A percentile compares a stretch with the other conserved stretches of the same genome.
phyloP scores from a whole-genome alignment of 2,113 vertebrate genomes.

The Pelmatolapia mariae region DNA sequence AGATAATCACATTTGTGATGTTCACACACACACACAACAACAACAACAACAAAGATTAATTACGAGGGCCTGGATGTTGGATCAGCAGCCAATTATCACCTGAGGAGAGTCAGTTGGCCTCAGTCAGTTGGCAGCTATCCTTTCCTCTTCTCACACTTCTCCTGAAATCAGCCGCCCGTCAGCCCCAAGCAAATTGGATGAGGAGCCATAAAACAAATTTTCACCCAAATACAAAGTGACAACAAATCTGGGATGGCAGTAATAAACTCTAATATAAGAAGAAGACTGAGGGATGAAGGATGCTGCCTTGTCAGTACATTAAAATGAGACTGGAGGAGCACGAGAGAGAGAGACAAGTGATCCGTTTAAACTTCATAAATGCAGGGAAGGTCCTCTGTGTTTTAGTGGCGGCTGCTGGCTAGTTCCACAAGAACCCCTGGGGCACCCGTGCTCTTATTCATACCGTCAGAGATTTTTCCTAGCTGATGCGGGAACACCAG shows the following conservation, averaged over 20 bases:
- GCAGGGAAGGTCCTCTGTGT: conserved; percentile 6
- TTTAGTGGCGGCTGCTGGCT: background rate
- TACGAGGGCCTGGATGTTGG: conserved; percentile 36
- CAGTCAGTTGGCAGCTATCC: conserved; percentile 19
- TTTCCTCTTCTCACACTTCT: conserved; percentile 16
- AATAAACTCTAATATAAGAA: conserved; percentile 43
- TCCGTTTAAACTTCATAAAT: conserved; percentile 28
- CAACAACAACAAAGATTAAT: conserved; percentile 25
- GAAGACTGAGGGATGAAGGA: conserved; percentile 44
- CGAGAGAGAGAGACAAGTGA: conserved; percentile 7
- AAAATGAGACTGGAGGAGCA: background rate
- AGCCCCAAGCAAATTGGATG: conserved; percentile 33
- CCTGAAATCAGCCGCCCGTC: conserved; percentile 25
- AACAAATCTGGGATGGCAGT: conserved; percentile 38
- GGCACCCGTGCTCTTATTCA: background rate
- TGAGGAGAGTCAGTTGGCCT: conserved; percentile 40
- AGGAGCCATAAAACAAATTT: conserved; percentile 42
- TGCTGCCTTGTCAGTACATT: background rate
- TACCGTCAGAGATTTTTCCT: background rate
- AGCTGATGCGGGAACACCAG: background rate
- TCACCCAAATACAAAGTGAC: conserved; percentile 42
- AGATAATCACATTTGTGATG: conserved; percentile 8
- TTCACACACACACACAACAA: background rate
- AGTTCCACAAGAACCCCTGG: background rate
- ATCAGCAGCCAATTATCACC: conserved; percentile 66